phyloP scores from a whole-genome alignment of 92 coral and sea anemone genomes.

The Epizoanthus illoricatus region DNA sequence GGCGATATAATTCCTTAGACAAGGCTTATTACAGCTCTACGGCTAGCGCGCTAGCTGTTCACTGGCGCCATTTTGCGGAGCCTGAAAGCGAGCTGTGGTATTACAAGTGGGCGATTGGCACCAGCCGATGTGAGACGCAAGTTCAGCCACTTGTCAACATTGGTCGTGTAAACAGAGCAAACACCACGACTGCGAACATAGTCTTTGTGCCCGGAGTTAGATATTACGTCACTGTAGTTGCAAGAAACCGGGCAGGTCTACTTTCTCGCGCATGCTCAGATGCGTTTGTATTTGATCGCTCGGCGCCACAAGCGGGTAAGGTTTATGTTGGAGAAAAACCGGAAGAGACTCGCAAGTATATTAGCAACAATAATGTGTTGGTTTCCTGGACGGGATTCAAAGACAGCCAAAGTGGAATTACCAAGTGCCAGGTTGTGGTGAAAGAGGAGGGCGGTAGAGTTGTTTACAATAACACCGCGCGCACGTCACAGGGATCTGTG shows the following conservation, averaged over 20 bases:
- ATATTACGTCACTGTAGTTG: conserved; percentile 77
- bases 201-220: conserved; percentile 55
- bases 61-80: conserved; percentile 76
- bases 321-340: conserved; percentile 49
- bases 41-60: conserved; percentile 51
- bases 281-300: conserved; percentile 73
- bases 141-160: conserved; percentile 81
- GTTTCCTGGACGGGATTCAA: conserved; percentile 64
- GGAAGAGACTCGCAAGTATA: conserved; percentile 44
- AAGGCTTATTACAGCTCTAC: conserved; percentile 56
- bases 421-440: conserved; percentile 53
- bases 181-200: conserved; percentile 63
- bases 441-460: conserved; percentile 17
- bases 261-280: conserved; percentile 86
- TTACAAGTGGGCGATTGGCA: conserved; percentile 94
- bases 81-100: conserved; percentile 89
- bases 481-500: conserved; percentile 34
- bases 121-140: conserved; percentile 80
- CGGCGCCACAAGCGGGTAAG: conserved; percentile 65
- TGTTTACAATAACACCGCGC: conserved; percentile 8
- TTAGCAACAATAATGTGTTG: conserved; percentile 30
- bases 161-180: conserved; percentile 69
- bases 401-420: conserved; percentile 77
- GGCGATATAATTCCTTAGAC: conserved; percentile 42
- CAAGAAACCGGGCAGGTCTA: conserved; percentile 75